Percentiles rank a stretch among this genome's conserved stretches.
phyloP scores from a whole-genome alignment of 2,888 invertebrate species.

The Yponomeuta plumbellus region DNA sequence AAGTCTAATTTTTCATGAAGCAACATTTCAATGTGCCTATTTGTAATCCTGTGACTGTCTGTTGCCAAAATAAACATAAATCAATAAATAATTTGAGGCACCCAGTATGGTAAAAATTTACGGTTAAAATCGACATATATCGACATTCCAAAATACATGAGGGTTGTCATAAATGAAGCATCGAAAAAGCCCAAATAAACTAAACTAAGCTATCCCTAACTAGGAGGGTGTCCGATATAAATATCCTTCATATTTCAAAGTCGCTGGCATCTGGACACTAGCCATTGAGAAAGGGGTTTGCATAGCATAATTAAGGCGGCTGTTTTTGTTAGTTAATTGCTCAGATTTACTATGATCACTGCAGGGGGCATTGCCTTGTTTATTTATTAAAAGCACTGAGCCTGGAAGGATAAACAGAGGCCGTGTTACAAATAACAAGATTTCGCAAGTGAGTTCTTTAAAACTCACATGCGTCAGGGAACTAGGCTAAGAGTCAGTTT shows the following conservation, averaged over 20 bases:
- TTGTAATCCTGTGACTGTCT: no score
- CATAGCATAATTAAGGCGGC: slow-evolving; percentile 43
- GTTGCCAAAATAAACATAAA: no score
- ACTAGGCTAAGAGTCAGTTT: no score
- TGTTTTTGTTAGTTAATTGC: slow-evolving; percentile 15
- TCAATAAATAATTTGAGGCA: no score
- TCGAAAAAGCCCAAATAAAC: not conserved
- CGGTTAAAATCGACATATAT: no score
- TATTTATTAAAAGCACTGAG: not conserved
- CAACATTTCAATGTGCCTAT: no score
- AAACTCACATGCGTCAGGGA: no score
- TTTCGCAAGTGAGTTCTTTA: no score
- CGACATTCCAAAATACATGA: not conserved
- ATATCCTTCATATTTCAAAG: slow-evolving; percentile 75
- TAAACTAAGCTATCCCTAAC: slow-evolving; percentile 30
- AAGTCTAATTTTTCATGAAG: no score
- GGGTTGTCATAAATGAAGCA: not conserved
- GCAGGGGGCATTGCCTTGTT: not conserved
- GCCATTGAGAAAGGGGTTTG: slow-evolving; percentile 56
- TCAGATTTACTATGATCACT: not conserved
- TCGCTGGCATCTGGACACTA: slow-evolving; percentile 72
- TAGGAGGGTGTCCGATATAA: slow-evolving; percentile 57
- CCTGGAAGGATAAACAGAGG: no score
- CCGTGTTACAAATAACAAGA: no score
- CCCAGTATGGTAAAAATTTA: no score